Base-by-base conservation (phyloP, 2,888 invertebrate species). In the Drosophila parthenogenetica region DNA sequence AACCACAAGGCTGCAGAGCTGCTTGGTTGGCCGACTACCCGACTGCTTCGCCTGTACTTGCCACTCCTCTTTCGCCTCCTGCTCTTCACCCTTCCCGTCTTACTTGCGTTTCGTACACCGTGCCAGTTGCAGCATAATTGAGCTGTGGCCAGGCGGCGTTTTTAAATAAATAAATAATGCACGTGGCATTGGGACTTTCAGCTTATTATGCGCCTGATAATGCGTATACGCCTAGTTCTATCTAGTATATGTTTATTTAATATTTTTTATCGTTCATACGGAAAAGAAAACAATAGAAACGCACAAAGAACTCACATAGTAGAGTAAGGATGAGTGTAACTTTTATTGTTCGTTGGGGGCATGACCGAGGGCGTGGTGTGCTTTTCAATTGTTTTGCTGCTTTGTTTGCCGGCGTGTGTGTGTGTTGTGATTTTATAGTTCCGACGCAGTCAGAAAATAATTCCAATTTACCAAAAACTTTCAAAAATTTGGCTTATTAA, bases 91-190 rank as follows among this genome's bases (percentile, higher is more conserved):
- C 37, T 8, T 5, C 16, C 25, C 8, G 46, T 40, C 54, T 42
- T 5, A 0, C 25, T 25, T 7, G n/a, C 11, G 2, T 0, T 1
- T 37, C 4, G n/a, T 22, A 2, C 14, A 25, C 54, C 69, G 10
- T 8, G 29, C 25, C 62, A 45, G 49, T 46, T 72, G 50, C 69
- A 53, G 75, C 73, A 78, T 73, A 77, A 75, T 78, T 75, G 75
- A 64, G 78, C 75, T 73, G 74, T 45, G 74, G 73, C 68, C 53
- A 57, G 76, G 77, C 64, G 68, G 79, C 55, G 53, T 71, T 84
- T 83, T 89, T 79, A 83, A 89, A 85, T 85, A 85, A 85, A 85
- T 85, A 85, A 84, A 84, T 89, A 89, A 85, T 85, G 69, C 79
- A 75, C 80, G 78, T 73, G 57, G 73, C 70, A 50, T 29, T 37